These are phyloP conservation scores for Siniperca chuatsi DNA, from an alignment of 2,113 vertebrate genomes.

Conservation along the genomic window DNA sequence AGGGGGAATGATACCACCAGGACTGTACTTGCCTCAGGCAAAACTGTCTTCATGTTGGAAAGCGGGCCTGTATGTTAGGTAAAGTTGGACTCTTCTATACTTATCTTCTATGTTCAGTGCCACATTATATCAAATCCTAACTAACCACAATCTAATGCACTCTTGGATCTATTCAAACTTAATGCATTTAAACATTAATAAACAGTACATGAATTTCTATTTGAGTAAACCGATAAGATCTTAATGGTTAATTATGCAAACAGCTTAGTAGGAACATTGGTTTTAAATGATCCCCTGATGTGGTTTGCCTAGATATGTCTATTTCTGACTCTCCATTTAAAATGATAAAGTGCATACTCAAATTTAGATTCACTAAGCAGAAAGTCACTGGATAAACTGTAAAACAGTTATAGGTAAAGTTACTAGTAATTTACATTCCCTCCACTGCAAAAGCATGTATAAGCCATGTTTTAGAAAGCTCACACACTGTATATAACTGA, in stretches of 20 bases:
- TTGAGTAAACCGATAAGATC: neutral
- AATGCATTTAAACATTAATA: neutral
- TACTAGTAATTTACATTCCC: neutral
- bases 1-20: neutral
- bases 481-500: neutral
- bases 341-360: neutral
- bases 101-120: neutral
- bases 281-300: neutral
- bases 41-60: conserved; percentile 8
- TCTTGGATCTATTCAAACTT: neutral
- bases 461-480: neutral
- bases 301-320: neutral
- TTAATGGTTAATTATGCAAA: neutral
- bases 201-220: neutral
- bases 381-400: neutral
- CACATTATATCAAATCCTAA: neutral
- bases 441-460: neutral
- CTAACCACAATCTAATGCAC: neutral
- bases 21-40: conserved; percentile 3
- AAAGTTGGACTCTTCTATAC: neutral
- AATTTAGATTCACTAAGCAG: neutral
- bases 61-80: neutral
- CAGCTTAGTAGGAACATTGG: neutral
- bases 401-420: neutral
- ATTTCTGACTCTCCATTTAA: neutral